Base-by-base conservation (phyloP, 2,888 invertebrate genomes). In the Quadroppia sp. region DNA sequence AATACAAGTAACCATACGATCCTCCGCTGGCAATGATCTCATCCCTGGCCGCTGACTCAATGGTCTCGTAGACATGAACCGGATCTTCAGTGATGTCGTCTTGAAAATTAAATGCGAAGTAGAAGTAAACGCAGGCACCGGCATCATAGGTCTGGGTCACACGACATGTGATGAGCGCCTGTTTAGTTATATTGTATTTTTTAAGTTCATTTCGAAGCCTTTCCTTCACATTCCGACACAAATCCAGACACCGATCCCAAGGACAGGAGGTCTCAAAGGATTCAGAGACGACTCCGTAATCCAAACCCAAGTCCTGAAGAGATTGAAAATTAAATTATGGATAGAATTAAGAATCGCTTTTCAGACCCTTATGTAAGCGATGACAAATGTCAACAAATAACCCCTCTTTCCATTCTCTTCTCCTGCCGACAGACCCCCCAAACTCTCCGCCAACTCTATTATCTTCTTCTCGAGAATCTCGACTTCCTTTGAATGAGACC, bases 231-330 rank as follows among this genome's bases (percentile, higher is more conserved):
- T 94, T 94, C 72, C 87, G 86, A 81, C 96, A 96, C 48, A 99
- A 85, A 20, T 88, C 84, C 36, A 89, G 83, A 15, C 75, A 83
- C 83, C 83, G 82, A 83, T 94, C 93, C 98, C 98, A 99, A 1
- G 98, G 91, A 1, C 96, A 96, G 0, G 98, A 98, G 0, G 99
- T 99, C 84, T 99, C 98, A 85, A 99, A 99, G 0, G 97, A 97
- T 83, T 99, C 98, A 0, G 95, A 91, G 1, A 97, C 89, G 23
- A 96, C 87, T 78, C 88, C 87, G 82, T 90, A 92, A 73, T 93
- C 90, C 77, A 98, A 86, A 0, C 90, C 97, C 71, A 97, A 84
- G 82, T 99, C 98, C 93, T 94, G 17, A 32, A 20, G 17, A 13
- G 30, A 23, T 6, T 30, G 30, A 28, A 45, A 69, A 75, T 78